phyloP scores from a whole-genome alignment of 2,888 invertebrate genomes.

The Cerastis rubricosa region DNA sequence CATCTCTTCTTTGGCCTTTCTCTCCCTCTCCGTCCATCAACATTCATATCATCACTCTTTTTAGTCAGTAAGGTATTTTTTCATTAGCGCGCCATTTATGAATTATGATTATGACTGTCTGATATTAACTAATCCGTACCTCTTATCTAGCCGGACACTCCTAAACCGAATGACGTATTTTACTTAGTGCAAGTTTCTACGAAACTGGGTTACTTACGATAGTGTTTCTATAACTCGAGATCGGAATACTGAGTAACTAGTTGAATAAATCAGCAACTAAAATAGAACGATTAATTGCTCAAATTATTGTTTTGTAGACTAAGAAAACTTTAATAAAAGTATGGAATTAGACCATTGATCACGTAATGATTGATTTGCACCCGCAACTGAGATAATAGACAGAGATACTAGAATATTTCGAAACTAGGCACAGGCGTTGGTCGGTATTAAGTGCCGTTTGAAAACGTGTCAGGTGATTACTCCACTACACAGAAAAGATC shows the following conservation, averaged over 20 bases:
- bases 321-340: constrained; percentile 40
- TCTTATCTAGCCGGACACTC: constrained; percentile 62
- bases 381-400: constrained; percentile 40
- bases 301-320: constrained; percentile 40
- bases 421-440: constrained; percentile 4
- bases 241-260: constrained; percentile 45
- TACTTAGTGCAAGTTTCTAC: constrained; percentile 47
- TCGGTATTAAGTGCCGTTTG: constrained; percentile 15
- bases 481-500: constrained; percentile 18
- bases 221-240: constrained; percentile 57
- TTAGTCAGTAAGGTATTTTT: not conserved
- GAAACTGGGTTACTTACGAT: constrained; percentile 65
- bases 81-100: not conserved
- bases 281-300: constrained; percentile 53
- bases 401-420: constrained; percentile 27
- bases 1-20: no score
- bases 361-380: constrained; percentile 39
- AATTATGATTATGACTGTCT: constrained; percentile 17
- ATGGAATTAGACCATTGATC: constrained; percentile 25
- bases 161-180: constrained; percentile 56
- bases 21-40: no score
- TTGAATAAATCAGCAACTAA: constrained; percentile 43
- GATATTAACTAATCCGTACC: constrained; percentile 33
- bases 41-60: no score
- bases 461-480: constrained; percentile 20